Base-by-base conservation (phyloP, 1,140 invertebrate genomes). In the Leptestheria dahalacensis region DNA sequence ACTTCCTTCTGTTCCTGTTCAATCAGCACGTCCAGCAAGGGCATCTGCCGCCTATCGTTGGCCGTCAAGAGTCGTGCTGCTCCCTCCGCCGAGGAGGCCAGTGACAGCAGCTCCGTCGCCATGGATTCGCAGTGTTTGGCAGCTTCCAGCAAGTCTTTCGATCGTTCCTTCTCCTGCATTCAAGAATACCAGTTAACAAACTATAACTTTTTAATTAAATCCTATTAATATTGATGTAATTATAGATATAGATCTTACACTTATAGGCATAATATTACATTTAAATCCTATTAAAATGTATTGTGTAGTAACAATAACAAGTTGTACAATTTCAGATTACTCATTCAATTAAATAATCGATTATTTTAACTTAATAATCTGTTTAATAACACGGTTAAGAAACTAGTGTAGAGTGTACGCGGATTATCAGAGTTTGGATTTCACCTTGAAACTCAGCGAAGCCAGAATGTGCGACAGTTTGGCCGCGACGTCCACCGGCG, bases 1-100 rank as follows among this genome's bases (percentile, higher is more conserved):
- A 97, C 93, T 76, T 95, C 91, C 71, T 98, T 98, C 69, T 97
- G 94, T 72, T 98, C 93, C 69, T 95, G 94, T 72, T 99, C 95
- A 64, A 99, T 98, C 6, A 99, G 77, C 0, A 99, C 91, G 70
- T 99, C 96, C 46, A 99, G 75, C 72, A 99, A 95, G 68, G 94
- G 91, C 41, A 91, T 84, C 65, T 92, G 94, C 61, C 89, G 75
- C 48, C 90, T 80, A 69, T 97, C 93, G 54, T 88, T 88, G 52
- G 93, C 90, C 47, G 90, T 89, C 25, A 97, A 75, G 49, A 97
- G 85, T 64, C 88, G 79, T 0, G 91, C 91, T 1, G 94, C 90
- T 24, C 91, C 95, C 72, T 96, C 91, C 0, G 88, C 84, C 21
- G 88, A 91, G 4, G 94, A 89, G 0, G 94, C 91, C 60, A 99